Conservation (phyloP, 2,797 vertebrate species). For the Acanthis flammea region DNA sequence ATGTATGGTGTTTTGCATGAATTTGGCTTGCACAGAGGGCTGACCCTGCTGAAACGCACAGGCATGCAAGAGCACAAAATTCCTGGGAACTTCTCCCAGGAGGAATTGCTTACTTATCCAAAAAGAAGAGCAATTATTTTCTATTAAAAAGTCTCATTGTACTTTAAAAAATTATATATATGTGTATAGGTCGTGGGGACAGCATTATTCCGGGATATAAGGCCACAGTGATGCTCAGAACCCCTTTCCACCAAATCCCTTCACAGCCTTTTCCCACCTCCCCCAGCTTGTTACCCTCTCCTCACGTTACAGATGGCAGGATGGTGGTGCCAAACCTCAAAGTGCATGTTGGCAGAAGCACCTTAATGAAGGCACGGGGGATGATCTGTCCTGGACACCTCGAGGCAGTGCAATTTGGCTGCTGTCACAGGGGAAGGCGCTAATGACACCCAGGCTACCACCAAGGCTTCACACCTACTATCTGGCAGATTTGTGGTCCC, state of each 20-base stretch:
- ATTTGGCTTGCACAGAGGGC: neutral
- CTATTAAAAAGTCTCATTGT: neutral
- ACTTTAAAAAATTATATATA: neutral
- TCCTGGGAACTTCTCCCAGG: neutral
- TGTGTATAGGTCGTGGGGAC: neutral
- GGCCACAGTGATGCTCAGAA: neutral
- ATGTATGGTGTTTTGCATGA: constrained; percentile 26
- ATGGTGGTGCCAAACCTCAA: neutral
- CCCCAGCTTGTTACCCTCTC: neutral
- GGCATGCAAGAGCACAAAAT: neutral
- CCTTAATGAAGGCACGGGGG: rapidly evolving
- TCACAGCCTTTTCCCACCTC: neutral
- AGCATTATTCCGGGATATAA: neutral
- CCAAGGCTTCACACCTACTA: neutral
- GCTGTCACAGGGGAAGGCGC: neutral
- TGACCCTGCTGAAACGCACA: neutral
- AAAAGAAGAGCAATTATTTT: constrained; percentile 16
- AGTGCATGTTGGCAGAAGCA: neutral
- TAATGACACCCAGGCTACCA: neutral
- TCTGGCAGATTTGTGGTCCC: neutral
- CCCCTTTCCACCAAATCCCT: neutral
- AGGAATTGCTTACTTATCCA: neutral
- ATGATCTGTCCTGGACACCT: neutral
- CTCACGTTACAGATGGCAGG: neutral
- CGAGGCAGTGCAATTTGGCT: neutral